Evolutionary conservation across 2,113 vertebrate genomes (phyloP), one percentile per base, ranked within the genome.

Genomic region (Agelaius tricolor): DNA sequence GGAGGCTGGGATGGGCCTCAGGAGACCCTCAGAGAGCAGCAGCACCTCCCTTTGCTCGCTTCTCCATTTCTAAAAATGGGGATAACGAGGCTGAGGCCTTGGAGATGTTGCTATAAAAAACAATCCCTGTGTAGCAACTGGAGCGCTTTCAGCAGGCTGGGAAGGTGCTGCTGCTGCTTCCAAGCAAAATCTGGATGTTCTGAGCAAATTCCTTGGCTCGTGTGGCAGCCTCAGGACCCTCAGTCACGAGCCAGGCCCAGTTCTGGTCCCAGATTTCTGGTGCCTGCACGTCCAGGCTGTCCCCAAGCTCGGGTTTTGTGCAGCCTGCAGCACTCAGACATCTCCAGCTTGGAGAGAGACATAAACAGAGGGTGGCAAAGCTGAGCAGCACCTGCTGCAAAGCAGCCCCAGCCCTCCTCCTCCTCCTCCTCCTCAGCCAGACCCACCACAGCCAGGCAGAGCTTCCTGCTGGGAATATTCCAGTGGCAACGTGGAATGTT

Each of bases 31-130:
- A 7, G 68, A 13, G 27, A 86, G 89, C 47, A 15, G 24, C 74
- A 76, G 44, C 86, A 73, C 89, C 89, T 92, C 93, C 89, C 91
- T 90, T 35, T 9, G 51, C 88, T 89, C 17, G 6, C 63, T 86
- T 61, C 96, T 95, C 35, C 63, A 1, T 57, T 86, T 88, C 89
- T 92, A 86, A 94, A 87, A 95, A 77, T 26, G 65, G 73, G 87
- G 68, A 88, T 77, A 84, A 73, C 12, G 80, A 89, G 86, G 84
- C 93, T 58, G 94, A 84, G 89, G 74, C 84, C 89, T 83, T n/a
- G 94, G 96, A 92, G 93, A 76, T 66, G 89, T 75, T 84, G 24
- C 93, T 89, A 84, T 90, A 94, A 94, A 95, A 91, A 94, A 44
- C 63, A 39, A 73, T 23, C 31, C 3, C 67, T 5, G 83, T 63